Base-by-base conservation (phyloP, 2,888 invertebrate species). In the Aphidoletes aphidimyza region DNA sequence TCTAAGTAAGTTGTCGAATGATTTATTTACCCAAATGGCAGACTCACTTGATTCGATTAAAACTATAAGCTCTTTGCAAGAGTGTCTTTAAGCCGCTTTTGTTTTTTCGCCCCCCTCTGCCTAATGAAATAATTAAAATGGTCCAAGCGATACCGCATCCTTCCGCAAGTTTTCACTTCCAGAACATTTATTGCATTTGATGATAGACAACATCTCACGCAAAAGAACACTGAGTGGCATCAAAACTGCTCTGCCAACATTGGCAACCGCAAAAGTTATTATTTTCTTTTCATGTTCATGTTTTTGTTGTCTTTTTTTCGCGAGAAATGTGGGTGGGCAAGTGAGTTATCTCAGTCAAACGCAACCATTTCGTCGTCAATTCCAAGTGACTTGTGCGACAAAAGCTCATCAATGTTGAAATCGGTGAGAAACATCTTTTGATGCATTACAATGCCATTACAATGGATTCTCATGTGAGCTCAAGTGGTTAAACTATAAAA, bases 401-500 rank as follows among this genome's bases (percentile, higher is more conserved):
- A 69, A 69, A 42, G n/a, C 30, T 34, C 69, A 34, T 69, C 69
- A 69, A 69, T 69, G 17, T 30, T 69, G 30, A 34, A 14, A 69
- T 26, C 69, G 69, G 14, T 69, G 69, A 69, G 30, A 30, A 30
- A 14, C 22, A 54, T 54, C 54, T 69, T 30, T 54, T 22, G 22
- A n/a, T 30, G 42, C 42, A n/a, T 19, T 30, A 30, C 69, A 69
- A 54, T 2, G 11, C 54, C n/a, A 11, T 2, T 17, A 54, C 54
- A 54, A 54, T 54, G 54, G 3, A 54, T 22, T 22, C n/a, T 3
- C 5, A 69, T 69, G 69, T 26, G 0, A 69, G 17, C 8, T 69
- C 69, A 69, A 69, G 69, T 69, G 30, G 69, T 34, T 69, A 69
- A n/a, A 30, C 69, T 30, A 69, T 69, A 69, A 69, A 69, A 69